A percentile compares a stretch with the other conserved stretches of the same genome.
Evolutionary conservation across 2,797 vertebrate species (phyloP).

Genomic region (Leptatherina wallacei): DNA sequence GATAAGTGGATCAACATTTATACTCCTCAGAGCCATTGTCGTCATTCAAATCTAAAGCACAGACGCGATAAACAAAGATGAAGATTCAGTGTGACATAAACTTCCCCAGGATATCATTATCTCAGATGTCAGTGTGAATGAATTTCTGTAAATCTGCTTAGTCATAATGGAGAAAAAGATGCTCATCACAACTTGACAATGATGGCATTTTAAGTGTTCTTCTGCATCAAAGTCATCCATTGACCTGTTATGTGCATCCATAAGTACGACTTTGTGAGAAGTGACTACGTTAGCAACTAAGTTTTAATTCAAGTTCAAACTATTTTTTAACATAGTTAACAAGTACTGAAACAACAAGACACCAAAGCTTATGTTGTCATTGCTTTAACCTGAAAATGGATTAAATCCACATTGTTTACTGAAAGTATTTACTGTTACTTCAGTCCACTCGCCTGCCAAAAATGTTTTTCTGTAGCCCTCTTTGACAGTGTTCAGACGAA

Average conservation of each 20-base stretch:
- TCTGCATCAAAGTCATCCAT: background rate
- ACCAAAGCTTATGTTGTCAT: background rate
- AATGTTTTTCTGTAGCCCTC: background rate
- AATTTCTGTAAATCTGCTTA: conserved; percentile 10
- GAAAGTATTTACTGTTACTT: background rate
- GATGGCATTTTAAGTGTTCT: background rate
- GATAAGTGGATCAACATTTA: conserved; percentile 3
- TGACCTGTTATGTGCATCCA: background rate
- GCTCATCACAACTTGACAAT: background rate
- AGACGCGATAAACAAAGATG: conserved; percentile 10
- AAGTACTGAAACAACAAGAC: background rate
- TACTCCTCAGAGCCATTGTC: conserved; percentile 3
- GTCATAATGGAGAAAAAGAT: conserved; percentile 3
- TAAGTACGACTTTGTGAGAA: background rate
- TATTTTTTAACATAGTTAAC: background rate
- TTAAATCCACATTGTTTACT: background rate
- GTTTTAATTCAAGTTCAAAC: background rate
- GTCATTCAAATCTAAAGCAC: conserved; percentile 11
- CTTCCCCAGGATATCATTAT: conserved; percentile 12
- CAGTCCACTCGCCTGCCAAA: background rate
- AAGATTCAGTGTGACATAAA: conserved; percentile 15
- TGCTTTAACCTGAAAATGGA: too few species aligned
- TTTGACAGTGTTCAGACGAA: background rate
- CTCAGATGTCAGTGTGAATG: conserved; percentile 1
- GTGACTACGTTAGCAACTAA: background rate